Evolutionary conservation across 2,797 vertebrate genomes (phyloP).

Genomic region (Hyperoplus immaculatus): DNA sequence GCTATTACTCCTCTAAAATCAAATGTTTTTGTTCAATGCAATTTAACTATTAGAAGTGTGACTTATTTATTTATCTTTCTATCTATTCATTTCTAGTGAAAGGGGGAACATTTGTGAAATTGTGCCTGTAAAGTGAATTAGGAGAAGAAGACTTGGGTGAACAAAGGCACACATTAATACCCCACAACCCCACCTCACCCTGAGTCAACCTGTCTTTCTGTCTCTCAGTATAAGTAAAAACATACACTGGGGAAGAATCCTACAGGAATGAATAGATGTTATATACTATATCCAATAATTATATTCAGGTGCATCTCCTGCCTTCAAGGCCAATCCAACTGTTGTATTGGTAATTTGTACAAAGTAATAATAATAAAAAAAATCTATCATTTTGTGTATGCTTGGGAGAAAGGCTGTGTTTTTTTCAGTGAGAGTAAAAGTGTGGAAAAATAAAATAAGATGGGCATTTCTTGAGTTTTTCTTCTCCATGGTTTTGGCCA

Average conservation of each 20-base stretch:
- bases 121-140: conserved; percentile 64
- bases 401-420: conserved; percentile 1
- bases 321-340: background rate
- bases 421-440: background rate
- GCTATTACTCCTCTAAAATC: conserved; percentile 82
- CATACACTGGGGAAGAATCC: conserved; percentile 12
- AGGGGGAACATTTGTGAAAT: conserved; percentile 56
- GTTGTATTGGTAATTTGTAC: background rate
- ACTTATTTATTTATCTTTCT: conserved; percentile 78
- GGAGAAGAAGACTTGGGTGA: conserved; percentile 40
- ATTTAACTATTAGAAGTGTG: conserved; percentile 76
- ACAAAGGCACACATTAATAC: conserved; percentile 56
- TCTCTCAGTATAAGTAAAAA: conserved; percentile 27
- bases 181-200: conserved; percentile 15
- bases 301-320: background rate
- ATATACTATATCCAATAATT: background rate
- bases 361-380: background rate
- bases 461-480: conserved; percentile 6
- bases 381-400: background rate
- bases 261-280: background rate
- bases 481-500: conserved; percentile 1
- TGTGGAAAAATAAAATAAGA: background rate
- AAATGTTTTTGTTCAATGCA: conserved; percentile 76
- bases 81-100: conserved; percentile 73
- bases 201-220: conserved; percentile 41